A percentile compares a stretch with the other conserved stretches of the same genome.
Evolutionary conservation across 1,140 invertebrate species (phyloP).

Genomic region (Platorchestia sp.): DNA sequence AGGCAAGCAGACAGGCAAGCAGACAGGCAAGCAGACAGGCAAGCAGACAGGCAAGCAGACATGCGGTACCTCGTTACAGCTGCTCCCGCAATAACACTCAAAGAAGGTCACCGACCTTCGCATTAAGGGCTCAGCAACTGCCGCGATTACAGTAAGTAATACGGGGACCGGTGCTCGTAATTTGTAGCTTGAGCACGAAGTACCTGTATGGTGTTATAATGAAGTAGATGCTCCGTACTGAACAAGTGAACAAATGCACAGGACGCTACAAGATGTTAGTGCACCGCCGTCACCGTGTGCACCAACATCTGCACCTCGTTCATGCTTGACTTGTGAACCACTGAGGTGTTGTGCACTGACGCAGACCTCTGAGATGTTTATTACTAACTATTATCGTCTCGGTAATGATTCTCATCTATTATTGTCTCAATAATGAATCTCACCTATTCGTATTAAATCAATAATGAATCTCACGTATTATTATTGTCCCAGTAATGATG

Average conservation of each 20-base stretch:
- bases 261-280: neutral
- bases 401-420: too few relatives aligned
- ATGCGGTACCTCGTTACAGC: neutral
- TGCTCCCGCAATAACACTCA: neutral
- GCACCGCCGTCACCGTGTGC: too few relatives aligned
- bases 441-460: too few relatives aligned
- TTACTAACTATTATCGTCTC: too few relatives aligned
- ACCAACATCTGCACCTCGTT: too few relatives aligned
- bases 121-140: neutral
- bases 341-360: too few relatives aligned
- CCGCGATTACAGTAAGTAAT: neutral
- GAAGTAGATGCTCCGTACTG: neutral
- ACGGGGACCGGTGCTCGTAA: neutral
- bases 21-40: neutral
- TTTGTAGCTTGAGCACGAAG: neutral
- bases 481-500: too few relatives aligned
- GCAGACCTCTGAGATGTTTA: too few relatives aligned
- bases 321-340: too few relatives aligned
- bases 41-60: neutral
- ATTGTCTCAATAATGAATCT: too few relatives aligned
- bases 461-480: too few relatives aligned
- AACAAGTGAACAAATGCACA: neutral
- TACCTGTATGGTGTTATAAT: neutral
- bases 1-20: too few relatives aligned
- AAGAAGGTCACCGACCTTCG: neutral